Evolutionary conservation across 1,140 invertebrate species (phyloP).

Genomic region (Penaeus japonicus): DNA sequence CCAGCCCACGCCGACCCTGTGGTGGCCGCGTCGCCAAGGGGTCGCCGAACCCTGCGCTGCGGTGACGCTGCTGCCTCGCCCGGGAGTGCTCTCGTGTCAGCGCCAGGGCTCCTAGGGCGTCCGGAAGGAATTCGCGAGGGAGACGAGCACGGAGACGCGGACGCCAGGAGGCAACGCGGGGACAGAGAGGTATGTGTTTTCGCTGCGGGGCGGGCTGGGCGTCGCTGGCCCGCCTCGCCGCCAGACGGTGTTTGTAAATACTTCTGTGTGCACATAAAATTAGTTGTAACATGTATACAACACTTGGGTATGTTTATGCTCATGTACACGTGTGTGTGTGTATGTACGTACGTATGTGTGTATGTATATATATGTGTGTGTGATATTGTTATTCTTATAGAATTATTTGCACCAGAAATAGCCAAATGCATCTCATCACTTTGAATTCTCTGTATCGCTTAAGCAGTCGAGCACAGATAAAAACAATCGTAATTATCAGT

Average conservation of each 20-base stretch:
- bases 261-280: too few species aligned
- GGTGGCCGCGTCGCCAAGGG: neutral
- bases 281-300: too few species aligned
- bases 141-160: neutral
- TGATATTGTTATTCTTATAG: neutral
- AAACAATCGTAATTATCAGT: too few species aligned
- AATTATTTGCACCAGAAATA: too few species aligned
- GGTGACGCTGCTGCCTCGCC: neutral
- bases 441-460: too few species aligned
- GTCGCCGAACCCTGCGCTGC: neutral
- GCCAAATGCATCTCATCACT: too few species aligned
- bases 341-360: neutral
- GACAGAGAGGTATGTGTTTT: neutral
- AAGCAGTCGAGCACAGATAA: too few species aligned
- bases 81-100: neutral
- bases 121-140: neutral
- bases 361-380: neutral
- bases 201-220: too few species aligned
- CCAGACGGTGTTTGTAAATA: too few species aligned
- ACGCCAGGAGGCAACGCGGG: neutral
- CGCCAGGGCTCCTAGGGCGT: neutral
- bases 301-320: too few species aligned
- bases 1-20: neutral
- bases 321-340: too few species aligned
- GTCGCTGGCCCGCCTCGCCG: too few species aligned